These are phyloP conservation scores for Xiphorhynchus erythropygius DNA, from an alignment of 2,797 vertebrate genomes.

Conservation along the genomic window DNA sequence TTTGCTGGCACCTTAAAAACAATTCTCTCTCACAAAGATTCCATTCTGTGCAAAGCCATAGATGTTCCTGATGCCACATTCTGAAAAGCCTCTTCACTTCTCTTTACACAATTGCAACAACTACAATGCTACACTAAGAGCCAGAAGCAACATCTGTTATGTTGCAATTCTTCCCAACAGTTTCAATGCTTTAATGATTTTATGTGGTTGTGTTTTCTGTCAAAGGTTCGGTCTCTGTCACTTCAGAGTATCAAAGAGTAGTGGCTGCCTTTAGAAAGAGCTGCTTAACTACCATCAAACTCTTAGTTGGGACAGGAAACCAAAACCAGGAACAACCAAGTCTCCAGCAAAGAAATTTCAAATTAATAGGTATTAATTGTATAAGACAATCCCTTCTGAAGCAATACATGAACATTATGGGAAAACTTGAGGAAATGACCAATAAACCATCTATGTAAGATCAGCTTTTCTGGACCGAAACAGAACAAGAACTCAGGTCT, in stretches of 20 bases:
- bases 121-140: neutral
- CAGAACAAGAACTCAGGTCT: neutral
- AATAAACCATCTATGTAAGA: neutral
- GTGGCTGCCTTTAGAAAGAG: neutral
- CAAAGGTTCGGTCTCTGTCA: neutral
- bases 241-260: neutral
- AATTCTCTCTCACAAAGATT: neutral
- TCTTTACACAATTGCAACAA: neutral
- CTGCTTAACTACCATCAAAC: neutral
- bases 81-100: neutral
- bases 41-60: neutral
- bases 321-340: neutral
- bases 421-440: neutral
- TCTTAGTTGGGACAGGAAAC: neutral
- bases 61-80: neutral
- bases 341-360: neutral
- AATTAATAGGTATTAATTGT: neutral
- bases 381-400: neutral
- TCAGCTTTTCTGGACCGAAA: neutral
- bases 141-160: neutral
- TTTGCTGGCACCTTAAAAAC: slow-evolving; percentile 20
- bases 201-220: neutral
- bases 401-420: neutral
- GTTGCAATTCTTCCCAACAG: neutral
- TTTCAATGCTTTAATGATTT: neutral